phyloP scores from a whole-genome alignment of 2,113 vertebrate species.

The Mystacornis crossleyi region DNA sequence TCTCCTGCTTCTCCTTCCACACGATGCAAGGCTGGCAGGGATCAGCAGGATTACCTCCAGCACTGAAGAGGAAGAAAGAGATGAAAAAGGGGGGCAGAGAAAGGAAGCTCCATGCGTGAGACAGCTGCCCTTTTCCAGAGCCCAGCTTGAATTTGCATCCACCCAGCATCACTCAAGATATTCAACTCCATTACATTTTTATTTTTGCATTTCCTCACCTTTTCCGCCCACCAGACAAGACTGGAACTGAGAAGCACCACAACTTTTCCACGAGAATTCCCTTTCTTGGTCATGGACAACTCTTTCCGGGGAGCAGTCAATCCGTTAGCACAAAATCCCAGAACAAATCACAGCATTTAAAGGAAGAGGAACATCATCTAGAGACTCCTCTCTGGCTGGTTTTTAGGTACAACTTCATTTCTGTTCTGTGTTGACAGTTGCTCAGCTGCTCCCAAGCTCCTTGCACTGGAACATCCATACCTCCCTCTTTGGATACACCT shows the following conservation, averaged over 20 bases:
- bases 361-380: not conserved
- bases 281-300: not conserved
- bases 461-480: not conserved
- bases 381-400: not conserved
- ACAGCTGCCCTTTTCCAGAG: not conserved
- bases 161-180: not conserved
- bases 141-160: not conserved
- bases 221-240: not conserved
- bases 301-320: not conserved
- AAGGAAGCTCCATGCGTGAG: not conserved
- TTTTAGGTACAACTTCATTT: constrained; percentile 6
- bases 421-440: not conserved
- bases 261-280: not conserved
- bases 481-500: not conserved
- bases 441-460: not conserved
- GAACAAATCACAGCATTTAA: not conserved
- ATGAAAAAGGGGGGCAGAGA: not conserved
- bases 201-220: not conserved
- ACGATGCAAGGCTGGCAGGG: not conserved
- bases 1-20: not conserved
- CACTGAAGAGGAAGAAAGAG: not conserved
- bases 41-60: not conserved
- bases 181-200: not conserved
- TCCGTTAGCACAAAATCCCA: not conserved
- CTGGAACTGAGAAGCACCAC: not conserved